A percentile compares a stretch with the other conserved stretches of the same genome.
Evolutionary conservation across 1,140 invertebrate species (phyloP).

Genomic region (Choristoneura fumiferana): DNA sequence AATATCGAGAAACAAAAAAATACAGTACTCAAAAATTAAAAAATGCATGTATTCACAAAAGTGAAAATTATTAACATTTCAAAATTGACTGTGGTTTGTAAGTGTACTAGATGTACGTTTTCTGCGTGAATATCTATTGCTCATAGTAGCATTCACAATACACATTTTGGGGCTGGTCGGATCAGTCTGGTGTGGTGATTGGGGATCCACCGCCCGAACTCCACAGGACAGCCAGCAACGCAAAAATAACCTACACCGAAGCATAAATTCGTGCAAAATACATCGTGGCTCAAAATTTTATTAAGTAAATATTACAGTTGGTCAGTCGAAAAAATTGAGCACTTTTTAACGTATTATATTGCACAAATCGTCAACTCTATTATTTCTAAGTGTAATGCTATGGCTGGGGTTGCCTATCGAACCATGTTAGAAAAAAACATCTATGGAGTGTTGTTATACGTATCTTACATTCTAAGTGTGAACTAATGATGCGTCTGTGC

Average conservation of each 20-base stretch:
- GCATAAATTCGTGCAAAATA: conserved; percentile 38
- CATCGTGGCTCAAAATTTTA: conserved; percentile 30
- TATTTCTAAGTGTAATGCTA: conserved; percentile 59
- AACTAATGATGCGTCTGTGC: conserved; percentile 50
- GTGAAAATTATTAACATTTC: no score
- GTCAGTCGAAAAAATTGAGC: conserved; percentile 76
- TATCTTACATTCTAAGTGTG: conserved; percentile 57
- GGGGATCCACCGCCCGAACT: no score
- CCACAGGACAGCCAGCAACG: no score
- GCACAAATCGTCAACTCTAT: conserved; percentile 69
- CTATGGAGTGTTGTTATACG: conserved; percentile 52
- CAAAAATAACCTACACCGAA: conserved; percentile 15
- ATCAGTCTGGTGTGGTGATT: no score
- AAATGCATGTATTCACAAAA: no score
- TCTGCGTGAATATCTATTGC: no score
- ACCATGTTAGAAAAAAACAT: conserved; percentile 44
- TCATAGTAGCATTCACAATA: no score
- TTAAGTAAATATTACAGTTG: conserved; percentile 56
- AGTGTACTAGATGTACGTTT: no score
- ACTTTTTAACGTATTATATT: conserved; percentile 63
- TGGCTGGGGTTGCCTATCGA: conserved; percentile 53
- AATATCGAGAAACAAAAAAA: no score
- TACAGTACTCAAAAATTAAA: no score
- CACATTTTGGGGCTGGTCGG: no score
- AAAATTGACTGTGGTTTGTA: no score